Percentiles rank a stretch among this genome's conserved stretches.
phyloP scores from a whole-genome alignment of 2,888 invertebrate genomes.

The Eumerus sabulonum region DNA sequence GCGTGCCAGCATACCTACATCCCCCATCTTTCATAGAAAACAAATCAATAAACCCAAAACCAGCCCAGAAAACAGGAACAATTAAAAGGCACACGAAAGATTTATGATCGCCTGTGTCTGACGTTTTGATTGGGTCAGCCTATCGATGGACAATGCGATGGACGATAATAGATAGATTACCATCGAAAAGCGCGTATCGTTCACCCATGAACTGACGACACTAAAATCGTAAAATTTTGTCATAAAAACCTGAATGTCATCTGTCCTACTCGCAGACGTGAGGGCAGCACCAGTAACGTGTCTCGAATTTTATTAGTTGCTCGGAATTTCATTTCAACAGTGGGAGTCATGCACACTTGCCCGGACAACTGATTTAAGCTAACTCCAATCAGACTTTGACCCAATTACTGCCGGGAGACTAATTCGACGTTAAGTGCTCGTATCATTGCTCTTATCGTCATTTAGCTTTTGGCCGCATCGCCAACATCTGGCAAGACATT shows the following conservation, averaged over 20 bases:
- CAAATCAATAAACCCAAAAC: conserved; percentile 40
- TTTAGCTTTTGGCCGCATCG: conserved; percentile 60
- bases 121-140: conserved; percentile 58
- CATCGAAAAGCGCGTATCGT: conserved; percentile 37
- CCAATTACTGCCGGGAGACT: conserved; percentile 49
- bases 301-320: conserved; percentile 50
- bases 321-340: conserved; percentile 20
- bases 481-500: conserved; percentile 23
- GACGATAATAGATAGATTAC: conserved; percentile 23
- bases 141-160: conserved; percentile 20
- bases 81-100: conserved; percentile 52
- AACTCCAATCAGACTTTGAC: conserved; percentile 44
- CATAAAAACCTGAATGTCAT: conserved; percentile 40
- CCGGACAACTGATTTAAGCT: not conserved
- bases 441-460: conserved; percentile 50
- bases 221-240: conserved; percentile 44
- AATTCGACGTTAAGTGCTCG: conserved; percentile 52
- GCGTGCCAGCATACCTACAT: conserved; percentile 19
- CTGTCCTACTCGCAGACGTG: not conserved
- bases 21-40: conserved; percentile 12
- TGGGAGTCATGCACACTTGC: conserved; percentile 9
- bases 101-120: conserved; percentile 39
- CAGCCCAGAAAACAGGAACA: conserved; percentile 30
- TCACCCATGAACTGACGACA: conserved; percentile 47
- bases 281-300: conserved; percentile 29